Percentiles rank a stretch among this genome's conserved stretches.
Evolutionary conservation across 92 coral and sea anemone genomes (phyloP).

Genomic region (Palythoa grandis): DNA sequence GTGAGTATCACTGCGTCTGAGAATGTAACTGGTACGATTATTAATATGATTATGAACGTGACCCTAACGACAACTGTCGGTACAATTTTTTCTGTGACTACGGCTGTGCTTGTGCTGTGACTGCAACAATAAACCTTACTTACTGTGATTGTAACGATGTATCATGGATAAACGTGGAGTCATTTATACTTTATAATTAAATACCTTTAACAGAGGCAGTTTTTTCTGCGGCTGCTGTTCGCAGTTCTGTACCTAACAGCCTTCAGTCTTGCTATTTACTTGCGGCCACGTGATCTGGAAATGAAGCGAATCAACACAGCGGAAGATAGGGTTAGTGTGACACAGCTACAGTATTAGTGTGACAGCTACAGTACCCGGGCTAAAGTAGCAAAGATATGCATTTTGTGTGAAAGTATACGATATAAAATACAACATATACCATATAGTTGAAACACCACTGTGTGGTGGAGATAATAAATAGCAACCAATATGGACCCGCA

Average conservation of each 20-base stretch:
- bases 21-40: no score
- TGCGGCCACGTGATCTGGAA: slow-evolving; percentile 74
- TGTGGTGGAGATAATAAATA: background rate
- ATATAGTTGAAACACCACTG: no score
- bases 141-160: background rate
- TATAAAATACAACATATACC: background rate
- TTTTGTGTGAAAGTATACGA: background rate
- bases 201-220: slow-evolving; percentile 56
- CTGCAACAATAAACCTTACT: no score
- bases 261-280: slow-evolving; percentile 76
- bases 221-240: slow-evolving; percentile 71
- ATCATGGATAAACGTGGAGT: background rate
- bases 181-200: background rate
- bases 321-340: slow-evolving; percentile 60
- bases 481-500: background rate
- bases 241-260: slow-evolving; percentile 68
- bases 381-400: no score
- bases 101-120: no score
- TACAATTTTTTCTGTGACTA: no score
- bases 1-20: no score
- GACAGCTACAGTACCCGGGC: background rate
- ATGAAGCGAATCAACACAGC: slow-evolving; percentile 49
- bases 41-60: no score
- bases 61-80: no score
- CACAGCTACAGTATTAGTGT: background rate